Evolutionary conservation across 2,797 vertebrate genomes (phyloP).

Genomic region (Sandelia bainsii): DNA sequence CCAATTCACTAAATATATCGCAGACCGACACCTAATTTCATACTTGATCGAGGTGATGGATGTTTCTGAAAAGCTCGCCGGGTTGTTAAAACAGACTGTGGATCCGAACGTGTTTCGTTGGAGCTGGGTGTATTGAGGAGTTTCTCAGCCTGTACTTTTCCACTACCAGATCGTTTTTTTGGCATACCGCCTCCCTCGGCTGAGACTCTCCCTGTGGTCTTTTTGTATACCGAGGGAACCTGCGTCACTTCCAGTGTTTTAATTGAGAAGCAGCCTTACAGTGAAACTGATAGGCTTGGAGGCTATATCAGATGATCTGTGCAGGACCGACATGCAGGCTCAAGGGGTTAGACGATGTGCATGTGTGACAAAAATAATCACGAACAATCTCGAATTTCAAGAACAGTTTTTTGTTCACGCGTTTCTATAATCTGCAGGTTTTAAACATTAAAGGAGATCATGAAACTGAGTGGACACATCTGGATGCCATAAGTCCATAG

Average conservation of each 20-base stretch:
- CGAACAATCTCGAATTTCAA: background rate
- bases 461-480: slow-evolving; percentile 23
- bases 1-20: slow-evolving; percentile 13
- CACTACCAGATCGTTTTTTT: slow-evolving; percentile 72
- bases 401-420: background rate
- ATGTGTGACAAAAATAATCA: slow-evolving; percentile 9
- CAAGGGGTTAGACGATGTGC: background rate
- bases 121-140: slow-evolving; percentile 18
- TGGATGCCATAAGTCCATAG: slow-evolving; percentile 20
- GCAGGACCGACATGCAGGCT: slow-evolving; percentile 7
- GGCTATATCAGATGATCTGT: slow-evolving; percentile 53
- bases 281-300: slow-evolving; percentile 49
- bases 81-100: background rate
- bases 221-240: slow-evolving; percentile 48
- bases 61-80: background rate
- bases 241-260: slow-evolving; percentile 63
- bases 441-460: background rate
- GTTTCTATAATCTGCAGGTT: background rate
- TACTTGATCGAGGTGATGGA: background rate
- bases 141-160: slow-evolving; percentile 80
- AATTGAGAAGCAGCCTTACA: slow-evolving; percentile 52
- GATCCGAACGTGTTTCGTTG: background rate
- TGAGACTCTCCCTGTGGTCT: slow-evolving; percentile 43
- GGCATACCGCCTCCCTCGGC: slow-evolving; percentile 60
- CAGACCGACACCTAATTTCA: background rate